A percentile compares a stretch with the other conserved stretches of the same genome.
phyloP scores from a whole-genome alignment of 92 coral and sea anemone species.

The Blastomussa wellsi region DNA sequence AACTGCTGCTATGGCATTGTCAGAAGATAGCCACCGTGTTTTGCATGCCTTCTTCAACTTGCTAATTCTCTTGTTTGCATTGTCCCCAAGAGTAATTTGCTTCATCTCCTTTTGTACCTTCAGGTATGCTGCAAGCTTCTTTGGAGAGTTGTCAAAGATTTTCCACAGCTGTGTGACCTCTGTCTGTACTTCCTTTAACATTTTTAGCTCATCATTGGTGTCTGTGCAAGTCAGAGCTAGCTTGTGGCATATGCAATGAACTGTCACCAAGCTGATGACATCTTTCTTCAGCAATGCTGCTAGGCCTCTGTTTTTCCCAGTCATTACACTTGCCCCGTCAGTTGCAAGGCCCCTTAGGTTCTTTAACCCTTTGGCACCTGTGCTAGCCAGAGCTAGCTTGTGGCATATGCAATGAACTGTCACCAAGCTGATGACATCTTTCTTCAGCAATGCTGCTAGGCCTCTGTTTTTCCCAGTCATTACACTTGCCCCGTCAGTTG shows the following conservation, averaged over 20 bases:
- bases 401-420: constrained; percentile 32
- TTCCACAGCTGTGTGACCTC: constrained; percentile 27
- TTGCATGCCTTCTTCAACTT: constrained; percentile 29
- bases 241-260: constrained; percentile 22
- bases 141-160: constrained; percentile 21
- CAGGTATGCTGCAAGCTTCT: constrained; percentile 23
- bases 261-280: constrained; percentile 37
- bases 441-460: constrained; percentile 35
- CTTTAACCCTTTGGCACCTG: constrained; percentile 8
- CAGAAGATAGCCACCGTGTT: constrained; percentile 29
- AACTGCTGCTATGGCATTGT: constrained; percentile 8
- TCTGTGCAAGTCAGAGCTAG: constrained; percentile 7
- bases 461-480: constrained; percentile 44
- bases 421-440: constrained; percentile 40
- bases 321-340: constrained; percentile 54
- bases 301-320: constrained; percentile 39
- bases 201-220: constrained; percentile 11
- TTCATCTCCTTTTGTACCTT: constrained; percentile 31
- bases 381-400: constrained; percentile 1
- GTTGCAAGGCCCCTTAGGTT: constrained; percentile 46
- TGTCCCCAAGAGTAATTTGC: constrained; percentile 12
- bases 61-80: constrained; percentile 20
- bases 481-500: constrained; percentile 53
- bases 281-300: constrained; percentile 40
- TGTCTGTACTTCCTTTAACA: constrained; percentile 34